Evolutionary conservation across 1,140 invertebrate genomes (phyloP).

Genomic region (Battus philenor): DNA sequence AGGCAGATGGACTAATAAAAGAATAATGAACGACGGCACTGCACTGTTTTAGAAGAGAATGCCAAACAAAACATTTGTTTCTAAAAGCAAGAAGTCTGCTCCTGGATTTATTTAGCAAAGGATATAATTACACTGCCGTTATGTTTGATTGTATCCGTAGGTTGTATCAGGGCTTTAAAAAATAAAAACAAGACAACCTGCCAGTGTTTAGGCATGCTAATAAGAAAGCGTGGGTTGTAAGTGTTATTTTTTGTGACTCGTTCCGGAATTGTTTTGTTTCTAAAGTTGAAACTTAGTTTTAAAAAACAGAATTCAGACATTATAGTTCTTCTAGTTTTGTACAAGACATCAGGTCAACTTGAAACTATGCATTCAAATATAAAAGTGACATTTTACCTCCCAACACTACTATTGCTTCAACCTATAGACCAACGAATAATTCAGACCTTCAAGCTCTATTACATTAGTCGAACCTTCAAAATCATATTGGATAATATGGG

Average conservation of each 20-base stretch:
- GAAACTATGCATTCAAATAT: conserved; percentile 29
- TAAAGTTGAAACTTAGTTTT: conserved; percentile 22
- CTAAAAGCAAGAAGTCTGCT: too few species aligned
- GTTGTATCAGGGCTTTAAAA: too few species aligned
- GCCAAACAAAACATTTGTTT: too few species aligned
- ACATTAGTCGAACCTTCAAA: conserved; percentile 22
- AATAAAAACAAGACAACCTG: conserved; percentile 21
- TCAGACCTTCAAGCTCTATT: conserved; percentile 26
- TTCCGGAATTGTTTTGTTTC: conserved; percentile 21
- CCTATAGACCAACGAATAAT: conserved; percentile 29
- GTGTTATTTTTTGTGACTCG: conserved; percentile 24
- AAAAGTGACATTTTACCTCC: conserved; percentile 29
- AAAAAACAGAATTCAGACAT: conserved; percentile 24
- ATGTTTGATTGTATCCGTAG: too few species aligned
- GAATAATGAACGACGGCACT: too few species aligned
- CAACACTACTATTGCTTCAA: conserved; percentile 30
- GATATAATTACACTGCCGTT: too few species aligned
- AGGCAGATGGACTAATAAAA: too few species aligned
- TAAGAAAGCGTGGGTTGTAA: conserved; percentile 26
- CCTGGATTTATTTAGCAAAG: too few species aligned
- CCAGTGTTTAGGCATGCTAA: conserved; percentile 27
- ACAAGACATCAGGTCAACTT: conserved; percentile 21
- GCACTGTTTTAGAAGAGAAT: too few species aligned
- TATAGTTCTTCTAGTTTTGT: conserved; percentile 23
- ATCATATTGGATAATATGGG: conserved; percentile 29